Evolutionary conservation across 2,113 vertebrate genomes (phyloP), one percentile per base, ranked within the genome.

Genomic region (Nothocercus julius): DNA sequence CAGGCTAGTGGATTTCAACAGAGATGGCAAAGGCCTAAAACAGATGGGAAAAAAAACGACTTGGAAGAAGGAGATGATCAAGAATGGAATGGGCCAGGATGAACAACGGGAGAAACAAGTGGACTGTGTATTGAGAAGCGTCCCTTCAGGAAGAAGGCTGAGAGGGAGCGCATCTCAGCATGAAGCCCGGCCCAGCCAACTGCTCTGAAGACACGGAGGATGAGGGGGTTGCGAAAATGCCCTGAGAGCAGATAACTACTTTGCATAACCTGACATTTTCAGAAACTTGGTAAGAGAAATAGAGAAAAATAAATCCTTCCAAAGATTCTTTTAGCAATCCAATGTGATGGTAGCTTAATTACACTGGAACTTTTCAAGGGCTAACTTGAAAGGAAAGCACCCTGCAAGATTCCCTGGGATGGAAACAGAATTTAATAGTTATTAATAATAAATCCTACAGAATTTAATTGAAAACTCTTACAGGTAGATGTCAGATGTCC

Each of bases 21-120:
- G 79, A 95, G 76, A 88, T 79, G 90, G 85, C 51, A 84, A 88
- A 81, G 66, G 44, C 56, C 53, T 92, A 62, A 72, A 90, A 84
- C 90, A 90, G 69, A 93, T 76, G 90, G 83, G 21, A 69, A 36
- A 54, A 82, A 42, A 83, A 63, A 90, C 61, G 47, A 88, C 58
- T 88, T 94, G 80, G 87, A 86, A 89, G 63, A 77, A 24, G 68
- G 63, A 30, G n/a, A 74, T 0, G 1, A 42, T 78, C 38, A 86
- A 69, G 56, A 92, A 81, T 12, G 27, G 51, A 79, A 78, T 2
- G 1, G 77, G 53, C 77, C 69, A 78, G 76, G 40, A 85, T 47
- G 86, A 56, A 64, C 14, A 78, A 14, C 7, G 7, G 90, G 47
- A 47, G 47, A 49, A 49, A 49, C 13, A 45, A 81, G 56, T 15